These are phyloP conservation scores for Manis javanica DNA, from an alignment of 2,797 vertebrate species.

Conservation along the genomic window DNA sequence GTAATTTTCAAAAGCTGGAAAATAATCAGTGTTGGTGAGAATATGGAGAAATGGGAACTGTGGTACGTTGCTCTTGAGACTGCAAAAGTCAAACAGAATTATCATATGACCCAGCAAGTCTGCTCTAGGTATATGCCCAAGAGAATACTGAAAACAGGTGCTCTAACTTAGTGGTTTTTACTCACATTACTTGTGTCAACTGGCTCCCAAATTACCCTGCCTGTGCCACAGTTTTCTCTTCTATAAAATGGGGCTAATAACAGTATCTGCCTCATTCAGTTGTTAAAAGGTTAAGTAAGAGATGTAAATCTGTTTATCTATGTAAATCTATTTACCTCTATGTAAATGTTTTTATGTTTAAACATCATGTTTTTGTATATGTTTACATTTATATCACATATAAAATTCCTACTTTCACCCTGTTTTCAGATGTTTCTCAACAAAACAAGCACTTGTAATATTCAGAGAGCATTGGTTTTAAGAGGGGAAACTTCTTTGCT, in stretches of 20 bases:
- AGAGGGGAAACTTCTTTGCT: not conserved
- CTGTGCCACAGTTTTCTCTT: not conserved
- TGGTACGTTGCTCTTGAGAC: not conserved
- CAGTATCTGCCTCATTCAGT: not conserved
- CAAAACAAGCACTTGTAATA: not conserved
- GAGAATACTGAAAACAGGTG: not conserved
- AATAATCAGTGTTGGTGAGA: not conserved
- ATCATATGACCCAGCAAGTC: not conserved
- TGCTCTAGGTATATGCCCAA: not conserved
- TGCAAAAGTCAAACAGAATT: not conserved
- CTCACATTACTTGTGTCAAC: not conserved
- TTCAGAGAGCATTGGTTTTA: not conserved
- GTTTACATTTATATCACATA: not conserved
- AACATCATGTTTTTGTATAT: not conserved
- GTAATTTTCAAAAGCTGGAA: not conserved
- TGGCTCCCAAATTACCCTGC: not conserved
- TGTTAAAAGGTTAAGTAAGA: not conserved
- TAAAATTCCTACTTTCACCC: not conserved
- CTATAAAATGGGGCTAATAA: not conserved
- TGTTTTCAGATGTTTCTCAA: not conserved
- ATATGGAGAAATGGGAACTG: not conserved
- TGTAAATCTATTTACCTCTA: not conserved
- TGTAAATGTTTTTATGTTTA: not conserved
- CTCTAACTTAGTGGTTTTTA: not conserved
- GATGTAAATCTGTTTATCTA: not conserved